Evolutionary conservation across 1,140 invertebrate genomes (phyloP).

Genomic region (Brachionus manjavacas): DNA sequence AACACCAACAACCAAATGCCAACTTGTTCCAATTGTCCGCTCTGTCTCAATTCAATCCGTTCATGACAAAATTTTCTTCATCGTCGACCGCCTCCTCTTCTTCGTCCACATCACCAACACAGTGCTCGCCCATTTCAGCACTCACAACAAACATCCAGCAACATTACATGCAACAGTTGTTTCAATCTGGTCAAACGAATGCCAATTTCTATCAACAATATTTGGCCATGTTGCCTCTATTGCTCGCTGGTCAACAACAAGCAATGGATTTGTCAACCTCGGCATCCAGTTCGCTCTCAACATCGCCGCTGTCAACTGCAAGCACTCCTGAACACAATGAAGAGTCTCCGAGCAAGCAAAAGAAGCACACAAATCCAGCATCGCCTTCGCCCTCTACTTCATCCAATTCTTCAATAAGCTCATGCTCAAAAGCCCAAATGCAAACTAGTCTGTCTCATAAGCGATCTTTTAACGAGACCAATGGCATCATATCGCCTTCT

Average conservation of each 20-base stretch:
- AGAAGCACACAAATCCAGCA: background rate
- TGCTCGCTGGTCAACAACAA: background rate
- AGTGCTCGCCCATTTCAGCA: background rate
- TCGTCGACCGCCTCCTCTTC: conserved; percentile 2
- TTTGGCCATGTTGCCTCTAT: background rate
- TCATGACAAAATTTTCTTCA: background rate
- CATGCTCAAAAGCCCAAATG: background rate
- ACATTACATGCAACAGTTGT: background rate
- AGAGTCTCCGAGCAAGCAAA: background rate
- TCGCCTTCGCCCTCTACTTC: background rate
- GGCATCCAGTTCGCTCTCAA: background rate
- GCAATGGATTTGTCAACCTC: background rate
- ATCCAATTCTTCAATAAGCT: conserved; percentile 1
- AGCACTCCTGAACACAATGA: background rate
- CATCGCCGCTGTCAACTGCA: background rate
- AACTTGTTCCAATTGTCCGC: background rate
- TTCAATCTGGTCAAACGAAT: background rate
- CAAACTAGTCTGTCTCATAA: conserved; percentile 15
- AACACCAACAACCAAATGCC: background rate
- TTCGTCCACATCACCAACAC: background rate
- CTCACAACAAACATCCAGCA: background rate
- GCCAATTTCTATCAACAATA: conserved; percentile 1
- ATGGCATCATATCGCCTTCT: conserved; percentile 35
- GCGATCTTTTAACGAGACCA: conserved; percentile 9
- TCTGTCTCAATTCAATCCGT: conserved; percentile 12